These are phyloP conservation scores for Halcyon malimbica DNA, from an alignment of 2,113 vertebrate genomes.

Conservation along the genomic window DNA sequence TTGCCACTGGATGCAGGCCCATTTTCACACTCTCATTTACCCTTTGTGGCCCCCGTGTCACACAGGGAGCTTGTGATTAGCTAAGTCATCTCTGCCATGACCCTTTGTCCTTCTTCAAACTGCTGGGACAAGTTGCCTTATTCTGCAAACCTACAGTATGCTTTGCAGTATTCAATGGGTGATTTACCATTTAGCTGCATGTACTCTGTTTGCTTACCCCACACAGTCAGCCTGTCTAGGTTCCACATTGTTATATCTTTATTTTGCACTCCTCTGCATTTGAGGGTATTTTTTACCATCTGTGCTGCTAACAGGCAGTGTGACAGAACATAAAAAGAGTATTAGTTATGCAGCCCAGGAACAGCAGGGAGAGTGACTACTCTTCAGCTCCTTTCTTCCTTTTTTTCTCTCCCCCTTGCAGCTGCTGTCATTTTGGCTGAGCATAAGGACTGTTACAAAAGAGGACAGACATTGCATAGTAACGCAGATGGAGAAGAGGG, in stretches of 20 bases:
- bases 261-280: conserved; percentile 41
- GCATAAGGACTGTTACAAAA: neutral
- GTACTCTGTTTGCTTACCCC: conserved; percentile 26
- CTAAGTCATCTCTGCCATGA: neutral
- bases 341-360: conserved; percentile 29
- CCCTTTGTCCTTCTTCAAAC: neutral
- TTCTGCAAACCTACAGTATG: neutral
- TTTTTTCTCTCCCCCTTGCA: neutral
- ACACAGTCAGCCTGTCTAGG: conserved; percentile 31
- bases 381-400: neutral
- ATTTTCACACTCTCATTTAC: fast-evolving
- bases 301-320: conserved; percentile 49
- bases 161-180: neutral
- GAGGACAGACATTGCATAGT: neutral
- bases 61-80: fast-evolving
- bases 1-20: neutral
- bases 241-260: conserved; percentile 41
- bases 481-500: neutral
- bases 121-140: neutral
- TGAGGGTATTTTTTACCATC: conserved; percentile 44
- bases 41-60: neutral
- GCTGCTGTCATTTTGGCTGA: conserved; percentile 8
- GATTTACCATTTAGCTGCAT: conserved; percentile 45
- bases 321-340: conserved; percentile 28
- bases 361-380: conserved; percentile 7